Evolutionary conservation across 2,113 vertebrate species (phyloP).

Genomic region (Chamaea fasciata): DNA sequence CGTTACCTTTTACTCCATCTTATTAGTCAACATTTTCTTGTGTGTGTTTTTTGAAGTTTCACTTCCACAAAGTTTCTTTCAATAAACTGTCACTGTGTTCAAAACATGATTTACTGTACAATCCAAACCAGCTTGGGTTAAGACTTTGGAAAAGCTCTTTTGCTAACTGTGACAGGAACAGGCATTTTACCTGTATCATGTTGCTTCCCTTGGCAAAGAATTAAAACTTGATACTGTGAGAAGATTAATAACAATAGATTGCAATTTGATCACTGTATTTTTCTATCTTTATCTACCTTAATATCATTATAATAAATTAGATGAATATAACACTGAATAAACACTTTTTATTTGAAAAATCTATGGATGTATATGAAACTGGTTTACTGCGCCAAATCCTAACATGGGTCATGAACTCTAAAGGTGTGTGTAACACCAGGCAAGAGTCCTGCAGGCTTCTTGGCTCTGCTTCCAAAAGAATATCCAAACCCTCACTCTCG

Average conservation of each 20-base stretch:
- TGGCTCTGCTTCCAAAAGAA: neutral
- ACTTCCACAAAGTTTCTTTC: neutral
- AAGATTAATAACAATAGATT: neutral
- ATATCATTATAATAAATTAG: neutral
- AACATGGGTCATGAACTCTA: neutral
- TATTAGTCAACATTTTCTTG: neutral
- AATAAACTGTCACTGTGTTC: neutral
- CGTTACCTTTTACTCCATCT: neutral
- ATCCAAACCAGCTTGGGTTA: neutral
- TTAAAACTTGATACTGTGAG: neutral
- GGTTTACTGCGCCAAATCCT: neutral
- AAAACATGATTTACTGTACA: neutral
- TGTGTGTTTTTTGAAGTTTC: neutral
- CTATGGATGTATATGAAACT: neutral
- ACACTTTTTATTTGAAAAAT: neutral
- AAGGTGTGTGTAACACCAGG: neutral
- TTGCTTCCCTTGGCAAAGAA: neutral
- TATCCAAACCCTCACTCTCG: neutral
- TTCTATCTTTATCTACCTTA: neutral
- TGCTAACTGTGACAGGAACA: neutral
- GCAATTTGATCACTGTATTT: neutral
- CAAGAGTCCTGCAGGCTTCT: neutral
- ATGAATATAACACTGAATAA: neutral
- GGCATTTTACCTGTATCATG: neutral
- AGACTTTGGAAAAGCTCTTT: neutral